Evolutionary conservation across 2,113 vertebrate species (phyloP).

Genomic region (Mungos mungo): DNA sequence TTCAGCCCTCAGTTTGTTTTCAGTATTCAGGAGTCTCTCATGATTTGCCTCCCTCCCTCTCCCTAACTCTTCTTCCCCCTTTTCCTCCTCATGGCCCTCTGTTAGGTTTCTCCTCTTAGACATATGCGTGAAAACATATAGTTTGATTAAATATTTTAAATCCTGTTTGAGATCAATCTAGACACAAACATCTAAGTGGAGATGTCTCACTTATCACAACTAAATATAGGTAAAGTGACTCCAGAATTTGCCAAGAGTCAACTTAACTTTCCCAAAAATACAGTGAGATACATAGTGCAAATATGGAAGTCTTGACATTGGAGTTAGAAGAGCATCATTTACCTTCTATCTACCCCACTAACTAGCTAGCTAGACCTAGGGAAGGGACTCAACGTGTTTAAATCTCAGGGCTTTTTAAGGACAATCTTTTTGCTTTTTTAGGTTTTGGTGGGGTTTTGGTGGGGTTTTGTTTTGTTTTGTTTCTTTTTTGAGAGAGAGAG

Average conservation of each 20-base stretch:
- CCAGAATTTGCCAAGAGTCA: neutral
- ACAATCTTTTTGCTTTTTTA: neutral
- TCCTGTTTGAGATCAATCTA: neutral
- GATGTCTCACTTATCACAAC: neutral
- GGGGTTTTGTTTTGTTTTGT: too few species aligned
- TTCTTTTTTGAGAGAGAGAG: too few species aligned
- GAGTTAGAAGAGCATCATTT: neutral
- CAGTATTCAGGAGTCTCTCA: too few species aligned
- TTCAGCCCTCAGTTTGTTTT: too few species aligned
- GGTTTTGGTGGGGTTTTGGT: too few species aligned
- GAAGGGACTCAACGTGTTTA: neutral
- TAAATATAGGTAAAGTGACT: neutral
- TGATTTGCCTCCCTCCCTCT: too few species aligned
- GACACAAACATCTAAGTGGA: neutral
- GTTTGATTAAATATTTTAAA: neutral
- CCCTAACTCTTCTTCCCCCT: too few species aligned
- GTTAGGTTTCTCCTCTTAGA: too few species aligned
- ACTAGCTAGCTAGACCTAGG: neutral
- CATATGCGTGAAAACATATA: too few species aligned
- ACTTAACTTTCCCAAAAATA: neutral
- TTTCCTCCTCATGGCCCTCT: too few species aligned
- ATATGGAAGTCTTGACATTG: neutral
- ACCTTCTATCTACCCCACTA: neutral
- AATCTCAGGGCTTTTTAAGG: neutral
- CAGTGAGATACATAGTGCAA: neutral